Base-by-base conservation (phyloP, 2,113 vertebrate species). In the Jaculus jaculus region DNA sequence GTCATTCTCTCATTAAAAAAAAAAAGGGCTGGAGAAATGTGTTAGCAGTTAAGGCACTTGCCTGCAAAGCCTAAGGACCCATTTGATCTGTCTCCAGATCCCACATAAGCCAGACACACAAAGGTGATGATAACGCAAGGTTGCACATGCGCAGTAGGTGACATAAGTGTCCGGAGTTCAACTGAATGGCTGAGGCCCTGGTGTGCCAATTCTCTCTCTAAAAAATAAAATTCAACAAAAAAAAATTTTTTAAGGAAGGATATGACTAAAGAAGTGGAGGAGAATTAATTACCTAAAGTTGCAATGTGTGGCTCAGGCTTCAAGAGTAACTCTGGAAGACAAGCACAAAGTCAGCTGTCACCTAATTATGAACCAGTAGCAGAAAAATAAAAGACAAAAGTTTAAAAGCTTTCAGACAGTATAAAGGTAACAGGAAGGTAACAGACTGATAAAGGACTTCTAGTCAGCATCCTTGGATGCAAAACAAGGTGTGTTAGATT, bases 301-400 rank as follows among this genome's bases (percentile, higher is more conserved):
- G 15, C 34, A 71, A 91, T 75, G 83, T 78, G 26, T 80, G 37
- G 89, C 79, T 74, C 60, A 75, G 11, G 54, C 34, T 90, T 6
- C 34, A 92, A 63, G 10, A 51, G 42, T 26, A 91, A 93, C 24
- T 69, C 23, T 42, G 28, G 39, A 69, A 8, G 87, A 94, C 15
- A 77, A 87, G 83, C 73, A 24, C 75, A 90, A 89, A 94, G 66
- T 65, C 17, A 78, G 2, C 23, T 61, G 30, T 5, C 0, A 74
- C 30, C 2, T 81, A 24, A 88, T 71, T 81, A 80, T 12, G 58
- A 84, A 8, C 63, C 51, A 73, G 20, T 8, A 94, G 65, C 24
- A 66, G 37, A 92, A 93, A 81, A 28, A 84, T 34, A 58, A 78
- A 81, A 61, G 37, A 84, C 10, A 90, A 18, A n/a, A 87, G 26